Evolutionary conservation across 1,140 invertebrate species (phyloP).

Genomic region (Calliopsis andreniformis): DNA sequence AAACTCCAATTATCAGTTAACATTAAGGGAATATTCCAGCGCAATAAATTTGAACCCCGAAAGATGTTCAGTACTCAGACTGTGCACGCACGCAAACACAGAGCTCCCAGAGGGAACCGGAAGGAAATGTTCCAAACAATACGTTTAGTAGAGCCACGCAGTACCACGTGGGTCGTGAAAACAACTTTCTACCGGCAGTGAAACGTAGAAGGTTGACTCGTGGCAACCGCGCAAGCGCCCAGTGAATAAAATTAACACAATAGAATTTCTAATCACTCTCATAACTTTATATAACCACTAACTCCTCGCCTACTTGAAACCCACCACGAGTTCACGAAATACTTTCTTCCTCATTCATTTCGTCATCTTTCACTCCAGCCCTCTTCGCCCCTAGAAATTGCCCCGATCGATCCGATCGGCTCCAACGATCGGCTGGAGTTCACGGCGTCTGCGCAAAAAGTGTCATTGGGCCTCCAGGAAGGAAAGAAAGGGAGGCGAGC

Average conservation of each 20-base stretch:
- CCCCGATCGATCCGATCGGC: neutral
- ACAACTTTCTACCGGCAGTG: slow-evolving; percentile 34
- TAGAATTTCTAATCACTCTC: too few relatives aligned
- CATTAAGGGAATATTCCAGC: too few relatives aligned
- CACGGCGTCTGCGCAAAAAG: neutral
- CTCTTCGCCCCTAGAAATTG: neutral
- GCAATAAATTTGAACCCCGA: too few relatives aligned
- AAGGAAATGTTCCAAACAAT: slow-evolving; percentile 19
- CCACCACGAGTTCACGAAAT: too few relatives aligned
- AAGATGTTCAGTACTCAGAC: too few relatives aligned
- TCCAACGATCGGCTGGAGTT: neutral
- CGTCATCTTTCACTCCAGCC: too few relatives aligned
- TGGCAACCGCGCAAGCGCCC: neutral
- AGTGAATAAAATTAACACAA: too few relatives aligned
- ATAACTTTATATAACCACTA: too few relatives aligned
- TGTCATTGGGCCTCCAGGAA: slow-evolving; percentile 28
- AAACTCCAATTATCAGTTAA: too few relatives aligned
- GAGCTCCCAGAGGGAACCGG: neutral
- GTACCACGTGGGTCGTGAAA: slow-evolving; percentile 26
- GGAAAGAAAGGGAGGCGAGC: slow-evolving; percentile 5
- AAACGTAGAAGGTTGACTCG: slow-evolving; percentile 30
- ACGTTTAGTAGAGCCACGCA: neutral
- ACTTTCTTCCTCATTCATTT: too few relatives aligned
- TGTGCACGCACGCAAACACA: neutral
- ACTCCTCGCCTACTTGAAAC: too few relatives aligned